phyloP scores from a whole-genome alignment of 2,113 vertebrate genomes.

The Otis tarda region DNA sequence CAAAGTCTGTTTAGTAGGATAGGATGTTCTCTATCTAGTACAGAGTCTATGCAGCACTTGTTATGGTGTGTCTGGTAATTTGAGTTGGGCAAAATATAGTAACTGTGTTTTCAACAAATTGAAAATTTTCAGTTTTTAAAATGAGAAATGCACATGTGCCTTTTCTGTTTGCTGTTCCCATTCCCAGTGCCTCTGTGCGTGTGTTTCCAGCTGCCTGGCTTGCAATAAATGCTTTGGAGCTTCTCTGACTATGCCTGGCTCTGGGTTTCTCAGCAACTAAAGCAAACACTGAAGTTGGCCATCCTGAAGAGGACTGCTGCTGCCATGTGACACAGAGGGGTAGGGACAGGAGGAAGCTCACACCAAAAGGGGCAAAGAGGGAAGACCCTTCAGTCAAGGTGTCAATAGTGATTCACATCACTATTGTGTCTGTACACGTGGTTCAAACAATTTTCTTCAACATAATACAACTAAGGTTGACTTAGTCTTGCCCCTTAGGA shows the following conservation, averaged over 20 bases:
- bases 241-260: neutral
- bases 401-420: neutral
- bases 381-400: neutral
- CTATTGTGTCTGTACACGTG: neutral
- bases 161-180: neutral
- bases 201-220: neutral
- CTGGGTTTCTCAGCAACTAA: neutral
- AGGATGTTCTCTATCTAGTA: neutral
- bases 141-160: neutral
- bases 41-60: neutral
- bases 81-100: neutral
- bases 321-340: neutral
- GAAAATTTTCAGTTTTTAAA: neutral
- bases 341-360: neutral
- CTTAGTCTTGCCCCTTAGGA: neutral
- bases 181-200: neutral
- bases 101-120: neutral
- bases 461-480: neutral
- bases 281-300: neutral
- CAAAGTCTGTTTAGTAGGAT: neutral
- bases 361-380: neutral
- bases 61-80: neutral
- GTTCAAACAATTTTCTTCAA: neutral
- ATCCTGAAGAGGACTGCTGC: neutral
- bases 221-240: neutral